Evolutionary conservation across 2,113 vertebrate species (phyloP).

Genomic region (Nycticebus coucang): DNA sequence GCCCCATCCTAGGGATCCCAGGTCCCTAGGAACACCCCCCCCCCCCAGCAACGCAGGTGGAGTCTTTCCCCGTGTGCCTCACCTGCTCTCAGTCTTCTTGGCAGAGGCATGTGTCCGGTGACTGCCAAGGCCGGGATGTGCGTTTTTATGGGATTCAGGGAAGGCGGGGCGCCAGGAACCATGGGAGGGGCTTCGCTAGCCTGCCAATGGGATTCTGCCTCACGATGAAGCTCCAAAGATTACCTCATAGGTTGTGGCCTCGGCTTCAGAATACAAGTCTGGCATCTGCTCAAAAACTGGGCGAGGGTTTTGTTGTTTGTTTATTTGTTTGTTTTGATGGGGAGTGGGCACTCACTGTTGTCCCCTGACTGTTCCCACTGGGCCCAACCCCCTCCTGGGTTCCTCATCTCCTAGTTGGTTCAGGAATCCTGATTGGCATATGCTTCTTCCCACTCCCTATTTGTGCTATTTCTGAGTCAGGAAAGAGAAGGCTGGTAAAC

Average conservation of each 20-base stretch:
- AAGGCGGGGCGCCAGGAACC: conserved; percentile 50
- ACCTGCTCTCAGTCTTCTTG: conserved; percentile 65
- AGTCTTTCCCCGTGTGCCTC: conserved; percentile 40
- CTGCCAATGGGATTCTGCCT: conserved; percentile 80
- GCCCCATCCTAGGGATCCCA: background rate
- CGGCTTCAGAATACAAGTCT: conserved; percentile 81
- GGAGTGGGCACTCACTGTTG: background rate
- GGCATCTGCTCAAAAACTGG: conserved; percentile 53
- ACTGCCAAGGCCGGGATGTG: conserved; percentile 57
- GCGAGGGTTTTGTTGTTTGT: background rate
- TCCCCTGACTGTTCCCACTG: background rate
- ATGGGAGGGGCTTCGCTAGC: conserved; percentile 61
- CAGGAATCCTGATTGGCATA: background rate
- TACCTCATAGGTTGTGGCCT: conserved; percentile 86
- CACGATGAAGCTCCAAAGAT: conserved; percentile 77
- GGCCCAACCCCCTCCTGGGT: background rate
- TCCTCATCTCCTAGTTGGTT: background rate
- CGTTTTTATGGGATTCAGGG: conserved; percentile 80
- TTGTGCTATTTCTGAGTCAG: background rate
- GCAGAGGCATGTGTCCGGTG: conserved; percentile 56
- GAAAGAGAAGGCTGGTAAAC: background rate
- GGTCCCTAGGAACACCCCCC: background rate
- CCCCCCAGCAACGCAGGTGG: background rate
- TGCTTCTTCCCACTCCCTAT: background rate
- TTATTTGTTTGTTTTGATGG: background rate